A percentile compares a stretch with the other conserved stretches of the same genome.
Conservation (phyloP, 2,113 vertebrate species). For the Plestiodon gilberti region DNA sequence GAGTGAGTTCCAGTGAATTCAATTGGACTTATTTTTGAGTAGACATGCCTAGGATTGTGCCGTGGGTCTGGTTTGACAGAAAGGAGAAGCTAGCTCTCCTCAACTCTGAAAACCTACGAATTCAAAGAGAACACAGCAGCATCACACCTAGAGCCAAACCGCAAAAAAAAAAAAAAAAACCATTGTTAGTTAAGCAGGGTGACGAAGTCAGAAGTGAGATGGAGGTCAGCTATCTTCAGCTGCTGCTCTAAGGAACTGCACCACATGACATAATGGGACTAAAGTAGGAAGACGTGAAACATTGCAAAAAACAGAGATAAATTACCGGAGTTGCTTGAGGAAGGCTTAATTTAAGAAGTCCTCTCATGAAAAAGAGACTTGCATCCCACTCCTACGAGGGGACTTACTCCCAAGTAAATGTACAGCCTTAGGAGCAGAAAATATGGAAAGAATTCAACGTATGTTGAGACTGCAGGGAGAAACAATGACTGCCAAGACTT, state of each 20-base stretch:
- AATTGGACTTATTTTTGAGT: not conserved
- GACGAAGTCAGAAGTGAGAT: not conserved
- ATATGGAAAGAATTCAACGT: not conserved
- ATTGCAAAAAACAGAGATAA: not conserved
- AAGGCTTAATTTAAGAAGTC: not conserved
- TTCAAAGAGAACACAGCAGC: not conserved
- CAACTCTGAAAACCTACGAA: not conserved
- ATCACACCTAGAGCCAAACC: not conserved
- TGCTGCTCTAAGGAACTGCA: not conserved
- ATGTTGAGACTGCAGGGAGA: constrained; percentile 17
- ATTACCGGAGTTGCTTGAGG: not conserved
- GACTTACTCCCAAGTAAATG: not conserved
- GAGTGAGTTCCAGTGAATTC: too few species aligned
- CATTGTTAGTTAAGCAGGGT: not conserved
- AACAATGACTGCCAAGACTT: constrained; percentile 1
- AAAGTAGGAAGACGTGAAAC: not conserved
- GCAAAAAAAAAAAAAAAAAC: not conserved
- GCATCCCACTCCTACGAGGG: constrained; percentile 13
- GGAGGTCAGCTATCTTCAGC: not conserved
- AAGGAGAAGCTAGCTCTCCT: not conserved
- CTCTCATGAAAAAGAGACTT: not conserved
- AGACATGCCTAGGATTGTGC: not conserved
- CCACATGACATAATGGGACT: not conserved
- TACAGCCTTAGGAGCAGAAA: not conserved
- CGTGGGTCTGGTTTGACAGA: not conserved